Conservation (phyloP, 2,888 invertebrate genomes). For the Coleophora flavipennella region DNA sequence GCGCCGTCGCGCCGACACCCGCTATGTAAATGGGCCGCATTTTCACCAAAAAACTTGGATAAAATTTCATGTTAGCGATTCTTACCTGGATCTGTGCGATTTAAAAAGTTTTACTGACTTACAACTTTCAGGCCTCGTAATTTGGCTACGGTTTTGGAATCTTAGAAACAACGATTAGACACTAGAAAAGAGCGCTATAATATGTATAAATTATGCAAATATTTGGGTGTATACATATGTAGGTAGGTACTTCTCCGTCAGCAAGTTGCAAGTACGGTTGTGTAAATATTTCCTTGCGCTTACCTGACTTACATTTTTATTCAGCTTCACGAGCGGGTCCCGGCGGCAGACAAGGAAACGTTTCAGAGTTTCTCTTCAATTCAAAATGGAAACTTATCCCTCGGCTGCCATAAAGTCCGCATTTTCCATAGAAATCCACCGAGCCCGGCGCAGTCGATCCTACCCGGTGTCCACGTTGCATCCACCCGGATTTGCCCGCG, state of each 20-base stretch:
- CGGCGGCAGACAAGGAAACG: conserved; percentile 61
- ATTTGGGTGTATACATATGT: conserved; percentile 30
- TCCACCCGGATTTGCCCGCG: conserved; percentile 60
- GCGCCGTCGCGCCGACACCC: conserved; percentile 71
- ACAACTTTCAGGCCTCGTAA: conserved; percentile 5
- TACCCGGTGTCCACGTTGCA: conserved; percentile 63
- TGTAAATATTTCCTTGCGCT: conserved; percentile 57
- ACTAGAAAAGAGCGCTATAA: no score
- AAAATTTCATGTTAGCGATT: conserved; percentile 36
- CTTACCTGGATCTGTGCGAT: conserved; percentile 26
- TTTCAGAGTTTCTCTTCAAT: conserved; percentile 67
- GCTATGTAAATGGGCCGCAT: conserved; percentile 69
- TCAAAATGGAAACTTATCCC: conserved; percentile 72
- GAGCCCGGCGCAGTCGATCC: conserved; percentile 55
- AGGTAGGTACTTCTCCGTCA: conserved; percentile 29
- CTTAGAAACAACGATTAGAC: no score
- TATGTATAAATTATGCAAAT: conserved; percentile 24
- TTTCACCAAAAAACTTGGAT: conserved; percentile 51
- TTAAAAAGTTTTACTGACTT: conserved; percentile 14
- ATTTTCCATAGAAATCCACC: conserved; percentile 69
- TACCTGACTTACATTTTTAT: conserved; percentile 66
- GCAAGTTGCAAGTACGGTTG: conserved; percentile 39
- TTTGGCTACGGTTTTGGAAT: background rate
- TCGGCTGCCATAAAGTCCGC: conserved; percentile 67
- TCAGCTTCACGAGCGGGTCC: conserved; percentile 43